Base-by-base conservation (phyloP, 1,140 invertebrate species). In the Aricia agestis region DNA sequence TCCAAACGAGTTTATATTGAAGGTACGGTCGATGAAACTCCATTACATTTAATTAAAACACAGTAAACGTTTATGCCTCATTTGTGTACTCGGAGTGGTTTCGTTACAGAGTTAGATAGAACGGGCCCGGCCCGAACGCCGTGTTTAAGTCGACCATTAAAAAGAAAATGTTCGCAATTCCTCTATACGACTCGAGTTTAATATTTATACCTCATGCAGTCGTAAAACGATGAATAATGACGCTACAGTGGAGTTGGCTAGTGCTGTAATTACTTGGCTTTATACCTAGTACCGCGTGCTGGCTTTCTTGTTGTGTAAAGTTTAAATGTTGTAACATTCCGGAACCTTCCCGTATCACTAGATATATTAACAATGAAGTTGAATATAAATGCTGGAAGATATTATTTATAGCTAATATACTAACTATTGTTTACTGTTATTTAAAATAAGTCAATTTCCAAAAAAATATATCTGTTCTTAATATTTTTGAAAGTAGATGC, bases 211-310 rank as follows among this genome's bases (percentile, higher is more conserved):
- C 86, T 87, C 83, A 85, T 87, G 82, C 79, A 87, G 87, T 89
- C 89, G 86, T 91, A 91, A 91, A 91, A 89, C 81, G 86, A 89
- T 89, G 89, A 89, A 91, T 91, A 91, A 91, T 91, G 87, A 89
- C 87, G 85, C 81, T 87, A 82, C 82, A 82, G 86, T 84, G 83
- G 86, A 88, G 86, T 88, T 84, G 77, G 84, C 86, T 83, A 87
- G 86, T 84, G 85, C 81, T 89, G 88, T 88, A 90, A 90, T 90
- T 90, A 90, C 86, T 80, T 81, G 76, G 86, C 79, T 78, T 88
- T 83, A 87, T 89, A 89, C 82, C 79, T 82, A 83, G 76, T 78
- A 76, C 74, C 76, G 75, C 74, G 80, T 76, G 81, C 78, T 82
- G 78, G 83, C 81, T 86, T 83, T 86, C 83, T 87, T 89, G 86